A percentile compares a stretch with the other conserved stretches of the same genome.
Evolutionary conservation across 2,113 vertebrate genomes (phyloP).

Genomic region (Laterallus jamaicensis): DNA sequence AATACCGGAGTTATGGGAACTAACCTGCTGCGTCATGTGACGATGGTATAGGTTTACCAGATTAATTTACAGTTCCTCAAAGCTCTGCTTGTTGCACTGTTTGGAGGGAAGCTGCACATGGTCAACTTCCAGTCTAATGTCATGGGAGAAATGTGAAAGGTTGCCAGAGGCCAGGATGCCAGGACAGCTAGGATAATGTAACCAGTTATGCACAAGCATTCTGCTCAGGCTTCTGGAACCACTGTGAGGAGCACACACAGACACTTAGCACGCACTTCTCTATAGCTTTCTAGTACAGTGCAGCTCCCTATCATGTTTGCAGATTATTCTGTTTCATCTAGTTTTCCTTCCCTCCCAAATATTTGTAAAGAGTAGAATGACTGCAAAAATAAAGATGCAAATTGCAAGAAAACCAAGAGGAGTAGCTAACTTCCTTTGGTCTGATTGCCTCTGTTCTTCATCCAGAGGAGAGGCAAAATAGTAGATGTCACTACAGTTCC

Average conservation of each 20-base stretch:
- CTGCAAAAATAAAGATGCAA: neutral
- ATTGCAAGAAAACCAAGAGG: neutral
- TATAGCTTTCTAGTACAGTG: neutral
- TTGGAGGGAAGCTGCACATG: neutral
- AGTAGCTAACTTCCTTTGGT: neutral
- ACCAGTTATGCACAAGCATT: neutral
- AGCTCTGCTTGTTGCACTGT: neutral
- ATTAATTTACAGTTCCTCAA: neutral
- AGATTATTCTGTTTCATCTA: neutral
- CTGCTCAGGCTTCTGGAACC: neutral
- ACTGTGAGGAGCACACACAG: rapidly evolving
- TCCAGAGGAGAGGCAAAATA: neutral
- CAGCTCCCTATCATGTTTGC: neutral
- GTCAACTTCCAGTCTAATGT: neutral
- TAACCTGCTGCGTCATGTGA: neutral
- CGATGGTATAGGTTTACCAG: neutral
- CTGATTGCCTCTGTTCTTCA: neutral
- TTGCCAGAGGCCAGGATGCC: neutral
- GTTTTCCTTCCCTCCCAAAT: neutral
- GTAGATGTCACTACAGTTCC: neutral
- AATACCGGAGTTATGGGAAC: neutral
- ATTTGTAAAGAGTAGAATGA: neutral
- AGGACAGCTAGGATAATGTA: neutral
- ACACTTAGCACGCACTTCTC: rapidly evolving
- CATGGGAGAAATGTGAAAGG: neutral